Conservation (phyloP, 2,888 invertebrate genomes). For the Pseudoips prasinana region DNA sequence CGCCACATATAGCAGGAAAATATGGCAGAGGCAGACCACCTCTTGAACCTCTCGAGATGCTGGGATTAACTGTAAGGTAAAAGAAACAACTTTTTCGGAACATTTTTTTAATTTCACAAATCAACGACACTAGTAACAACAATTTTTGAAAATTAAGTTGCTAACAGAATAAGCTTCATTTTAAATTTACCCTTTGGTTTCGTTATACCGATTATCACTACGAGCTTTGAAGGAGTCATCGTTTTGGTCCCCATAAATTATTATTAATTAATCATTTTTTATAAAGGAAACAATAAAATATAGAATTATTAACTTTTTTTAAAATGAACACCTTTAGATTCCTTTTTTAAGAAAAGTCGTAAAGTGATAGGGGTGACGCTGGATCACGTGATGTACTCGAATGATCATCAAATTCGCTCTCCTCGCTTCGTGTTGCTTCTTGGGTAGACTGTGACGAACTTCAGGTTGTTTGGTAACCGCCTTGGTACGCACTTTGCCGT, state of each 20-base stretch:
- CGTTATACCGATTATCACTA: too few relatives aligned
- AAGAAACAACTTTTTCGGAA: constrained; percentile 6
- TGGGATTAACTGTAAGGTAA: constrained; percentile 5
- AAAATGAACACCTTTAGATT: too few relatives aligned
- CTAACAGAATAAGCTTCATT: constrained; percentile 5
- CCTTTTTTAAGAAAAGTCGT: too few relatives aligned
- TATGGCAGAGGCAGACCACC: constrained; percentile 11
- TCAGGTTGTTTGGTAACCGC: constrained; percentile 9
- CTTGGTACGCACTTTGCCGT: constrained; percentile 1
- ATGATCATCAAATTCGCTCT: too few relatives aligned
- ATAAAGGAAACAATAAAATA: constrained; percentile 1
- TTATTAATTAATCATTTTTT: constrained; percentile 3
- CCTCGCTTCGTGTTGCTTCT: constrained; percentile 10
- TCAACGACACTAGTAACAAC: constrained; percentile 8
- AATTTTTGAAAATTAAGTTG: constrained; percentile 9
- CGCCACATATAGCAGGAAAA: constrained; percentile 8
- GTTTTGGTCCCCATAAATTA: too few relatives aligned
- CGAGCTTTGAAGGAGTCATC: too few relatives aligned
- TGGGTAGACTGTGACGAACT: constrained; percentile 8
- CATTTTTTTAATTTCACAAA: constrained; percentile 10
- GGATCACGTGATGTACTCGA: constrained; percentile 9
- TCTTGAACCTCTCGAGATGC: constrained; percentile 6
- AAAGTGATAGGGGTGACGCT: constrained; percentile 5
- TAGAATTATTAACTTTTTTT: too few relatives aligned
- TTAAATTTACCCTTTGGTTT: too few relatives aligned